Evolutionary conservation across 2,113 vertebrate species (phyloP).

Genomic region (Corynorhinus townsendii): DNA sequence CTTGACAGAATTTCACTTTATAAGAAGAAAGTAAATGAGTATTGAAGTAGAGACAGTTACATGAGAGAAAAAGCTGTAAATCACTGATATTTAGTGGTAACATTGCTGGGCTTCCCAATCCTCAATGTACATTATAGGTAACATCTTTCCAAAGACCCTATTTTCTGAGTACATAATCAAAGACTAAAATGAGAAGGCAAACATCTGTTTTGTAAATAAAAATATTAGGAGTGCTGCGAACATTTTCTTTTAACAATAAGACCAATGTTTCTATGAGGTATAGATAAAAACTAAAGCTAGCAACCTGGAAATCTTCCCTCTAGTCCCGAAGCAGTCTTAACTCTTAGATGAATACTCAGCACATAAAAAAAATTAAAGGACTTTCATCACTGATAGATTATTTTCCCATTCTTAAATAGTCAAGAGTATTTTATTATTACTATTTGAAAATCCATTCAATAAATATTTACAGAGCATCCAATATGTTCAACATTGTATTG

Average conservation of each 20-base stretch:
- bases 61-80: background rate
- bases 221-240: background rate
- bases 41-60: background rate
- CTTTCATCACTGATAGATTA: background rate
- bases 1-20: background rate
- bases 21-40: background rate
- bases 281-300: slow-evolving; percentile 19
- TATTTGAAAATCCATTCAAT: slow-evolving; percentile 2
- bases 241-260: slow-evolving; percentile 17
- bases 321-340: background rate
- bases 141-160: background rate
- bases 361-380: background rate
- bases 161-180: background rate
- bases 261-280: background rate
- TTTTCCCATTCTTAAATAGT: background rate
- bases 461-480: background rate
- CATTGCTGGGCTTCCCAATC: background rate
- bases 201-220: background rate
- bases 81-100: background rate
- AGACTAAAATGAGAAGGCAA: background rate
- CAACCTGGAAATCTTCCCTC: background rate
- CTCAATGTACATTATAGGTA: background rate
- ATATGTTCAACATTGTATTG: background rate
- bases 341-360: background rate
- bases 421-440: background rate